These are phyloP conservation scores for Cosmopolites sordidus DNA, from an alignment of 2,888 invertebrate genomes.

Conservation along the genomic window DNA sequence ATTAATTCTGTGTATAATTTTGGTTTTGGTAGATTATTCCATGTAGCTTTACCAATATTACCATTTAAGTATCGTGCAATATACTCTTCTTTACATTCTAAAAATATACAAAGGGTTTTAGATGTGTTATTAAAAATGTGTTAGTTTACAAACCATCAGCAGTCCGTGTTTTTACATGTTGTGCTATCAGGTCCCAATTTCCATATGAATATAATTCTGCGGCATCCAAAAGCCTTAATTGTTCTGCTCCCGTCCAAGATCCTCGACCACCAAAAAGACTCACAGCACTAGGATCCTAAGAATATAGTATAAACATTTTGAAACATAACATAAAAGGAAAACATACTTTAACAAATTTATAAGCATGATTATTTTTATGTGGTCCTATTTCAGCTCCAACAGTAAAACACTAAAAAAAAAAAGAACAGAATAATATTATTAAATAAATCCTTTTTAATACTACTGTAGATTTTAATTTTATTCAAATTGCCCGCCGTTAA, in stretches of 20 bases:
- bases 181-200: slow-evolving; percentile 92
- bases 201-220: slow-evolving; percentile 94
- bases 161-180: slow-evolving; percentile 81
- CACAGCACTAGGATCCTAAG: slow-evolving; percentile 73
- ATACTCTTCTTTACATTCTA: slow-evolving; percentile 89
- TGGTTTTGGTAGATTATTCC: slow-evolving; percentile 66
- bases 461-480: too few relatives aligned
- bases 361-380: slow-evolving; percentile 86
- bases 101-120: slow-evolving; percentile 8
- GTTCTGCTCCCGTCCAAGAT: slow-evolving; percentile 88
- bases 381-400: slow-evolving; percentile 89
- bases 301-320: background rate
- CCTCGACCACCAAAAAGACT: slow-evolving; percentile 75
- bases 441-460: background rate
- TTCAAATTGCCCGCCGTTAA: slow-evolving; percentile 5
- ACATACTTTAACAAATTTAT: slow-evolving; percentile 84
- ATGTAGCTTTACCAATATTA: slow-evolving; percentile 82
- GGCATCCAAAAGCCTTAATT: slow-evolving; percentile 83
- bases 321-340: background rate
- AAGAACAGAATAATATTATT: slow-evolving; percentile 10
- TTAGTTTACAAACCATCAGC: slow-evolving; percentile 67
- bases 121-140: background rate
- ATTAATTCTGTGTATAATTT: slow-evolving; percentile 68
- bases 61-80: slow-evolving; percentile 84
- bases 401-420: slow-evolving; percentile 79